Evolutionary conservation across 1,140 invertebrate species (phyloP).

Genomic region (Tachypleus tridentatus): DNA sequence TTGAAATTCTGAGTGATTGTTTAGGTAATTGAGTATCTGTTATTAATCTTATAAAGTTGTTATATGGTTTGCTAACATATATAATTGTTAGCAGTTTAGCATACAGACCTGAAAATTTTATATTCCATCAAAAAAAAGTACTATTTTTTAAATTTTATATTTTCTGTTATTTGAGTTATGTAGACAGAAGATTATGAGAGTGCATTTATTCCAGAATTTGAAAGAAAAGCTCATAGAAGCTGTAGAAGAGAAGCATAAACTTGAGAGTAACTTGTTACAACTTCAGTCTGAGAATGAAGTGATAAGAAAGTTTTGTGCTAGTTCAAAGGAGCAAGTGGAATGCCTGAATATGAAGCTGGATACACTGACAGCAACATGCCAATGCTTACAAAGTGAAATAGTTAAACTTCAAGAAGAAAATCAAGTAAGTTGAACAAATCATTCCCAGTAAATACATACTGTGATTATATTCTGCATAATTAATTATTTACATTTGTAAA

Average conservation of each 20-base stretch:
- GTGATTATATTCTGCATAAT: too few relatives aligned
- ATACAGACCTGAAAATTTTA: neutral
- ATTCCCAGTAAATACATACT: too few relatives aligned
- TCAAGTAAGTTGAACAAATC: neutral
- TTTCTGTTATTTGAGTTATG: neutral
- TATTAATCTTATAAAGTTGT: neutral
- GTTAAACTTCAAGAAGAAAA: constrained; percentile 7
- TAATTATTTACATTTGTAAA: too few relatives aligned
- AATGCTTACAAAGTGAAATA: constrained; percentile 10
- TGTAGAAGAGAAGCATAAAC: constrained; percentile 3
- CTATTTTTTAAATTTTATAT: neutral
- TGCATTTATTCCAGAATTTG: constrained; percentile 4
- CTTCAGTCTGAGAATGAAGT: neutral
- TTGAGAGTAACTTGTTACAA: neutral
- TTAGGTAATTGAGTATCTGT: neutral
- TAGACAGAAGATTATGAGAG: neutral
- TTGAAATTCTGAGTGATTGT: too few relatives aligned
- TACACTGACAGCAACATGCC: constrained; percentile 15
- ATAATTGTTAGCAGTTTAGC: neutral
- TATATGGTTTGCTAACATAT: constrained; percentile 3
- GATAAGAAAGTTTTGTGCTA: neutral
- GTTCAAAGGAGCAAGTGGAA: constrained; percentile 10
- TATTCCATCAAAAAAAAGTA: neutral
- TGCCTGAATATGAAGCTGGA: constrained; percentile 13
- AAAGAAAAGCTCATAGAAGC: constrained; percentile 1